Evolutionary conservation across 2,113 vertebrate species (phyloP).

Genomic region (Halcyon malimbica): DNA sequence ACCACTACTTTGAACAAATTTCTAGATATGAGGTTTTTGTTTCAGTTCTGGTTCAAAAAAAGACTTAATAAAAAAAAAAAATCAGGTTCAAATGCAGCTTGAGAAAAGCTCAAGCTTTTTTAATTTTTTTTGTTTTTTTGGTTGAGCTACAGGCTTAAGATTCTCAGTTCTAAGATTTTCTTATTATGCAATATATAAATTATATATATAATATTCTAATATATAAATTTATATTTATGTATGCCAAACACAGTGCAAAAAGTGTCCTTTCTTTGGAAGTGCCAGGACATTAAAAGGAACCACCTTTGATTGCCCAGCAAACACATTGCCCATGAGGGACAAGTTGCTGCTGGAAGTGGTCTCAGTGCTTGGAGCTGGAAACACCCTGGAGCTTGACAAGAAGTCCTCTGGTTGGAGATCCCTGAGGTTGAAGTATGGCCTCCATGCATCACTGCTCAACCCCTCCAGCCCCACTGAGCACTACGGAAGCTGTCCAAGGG

Average conservation of each 20-base stretch:
- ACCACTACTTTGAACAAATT: background rate
- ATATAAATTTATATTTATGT: background rate
- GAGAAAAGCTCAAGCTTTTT: background rate
- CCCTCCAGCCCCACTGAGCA: rapidly evolving
- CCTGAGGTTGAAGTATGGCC: background rate
- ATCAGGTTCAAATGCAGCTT: background rate
- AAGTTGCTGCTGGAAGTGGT: background rate
- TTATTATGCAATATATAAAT: background rate
- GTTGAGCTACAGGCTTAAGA: background rate
- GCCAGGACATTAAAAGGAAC: background rate
- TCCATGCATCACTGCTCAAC: background rate
- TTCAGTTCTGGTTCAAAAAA: background rate
- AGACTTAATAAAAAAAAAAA: background rate
- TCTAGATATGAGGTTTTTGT: background rate
- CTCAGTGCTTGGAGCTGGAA: background rate
- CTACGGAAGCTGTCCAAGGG: background rate
- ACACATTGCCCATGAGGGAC: background rate
- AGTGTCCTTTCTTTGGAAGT: background rate
- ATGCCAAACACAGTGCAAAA: background rate
- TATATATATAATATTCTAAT: background rate
- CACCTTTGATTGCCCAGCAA: background rate
- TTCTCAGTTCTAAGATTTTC: background rate
- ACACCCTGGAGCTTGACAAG: background rate
- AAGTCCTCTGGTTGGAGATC: background rate
- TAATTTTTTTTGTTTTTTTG: background rate